Evolutionary conservation across 2,113 vertebrate genomes (phyloP), one percentile per base, ranked within the genome.

Genomic region (Callipepla californica): DNA sequence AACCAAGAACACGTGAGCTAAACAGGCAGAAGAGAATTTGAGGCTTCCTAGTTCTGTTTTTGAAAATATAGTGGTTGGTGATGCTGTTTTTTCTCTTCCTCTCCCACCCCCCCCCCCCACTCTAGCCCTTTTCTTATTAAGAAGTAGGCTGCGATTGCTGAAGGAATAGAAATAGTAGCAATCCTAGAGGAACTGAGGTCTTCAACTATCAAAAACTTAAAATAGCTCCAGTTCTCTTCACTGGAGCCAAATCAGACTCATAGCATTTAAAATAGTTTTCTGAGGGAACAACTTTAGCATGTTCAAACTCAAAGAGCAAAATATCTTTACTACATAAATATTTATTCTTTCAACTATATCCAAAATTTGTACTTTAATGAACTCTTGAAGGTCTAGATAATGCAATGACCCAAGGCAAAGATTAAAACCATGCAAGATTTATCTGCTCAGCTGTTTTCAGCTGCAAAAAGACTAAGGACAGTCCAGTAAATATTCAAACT

Each of bases 291-390:
- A 84, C 45, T 81, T 48, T 22, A 84, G 69, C 62, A 84, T 73
- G 68, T 67, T 57, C 42, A 75, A 72, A 32, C 25, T 88, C 21
- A 40, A 85, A 92, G 11, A 3, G 13, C 6, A 78, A 91, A 96
- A 83, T 22, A 44, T 34, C 47, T 79, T 79, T 79, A 42, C 12
- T 42, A 32, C 17, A 72, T 28, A 88, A 95, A 90, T 28, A 90
- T 63, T 65, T 85, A 32, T 19, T 81, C 38, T 89, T 95, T 93
- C 34, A 90, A 92, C 80, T 44, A 65, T 22, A 81, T 85, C 68
- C 88, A 92, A 80, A 90, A 65, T 75, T 7, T 53, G 23, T 75
- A 70, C 57, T 86, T 78, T 32, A 38, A 94, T 69, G 86, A 95
- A 88, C 42, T 80, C 34, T 74, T 3, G 0, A 15, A 89, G 48